Percentiles rank a stretch among this genome's conserved stretches.
Evolutionary conservation across 2,888 invertebrate species (phyloP).

Genomic region (Loripinus fragilis): DNA sequence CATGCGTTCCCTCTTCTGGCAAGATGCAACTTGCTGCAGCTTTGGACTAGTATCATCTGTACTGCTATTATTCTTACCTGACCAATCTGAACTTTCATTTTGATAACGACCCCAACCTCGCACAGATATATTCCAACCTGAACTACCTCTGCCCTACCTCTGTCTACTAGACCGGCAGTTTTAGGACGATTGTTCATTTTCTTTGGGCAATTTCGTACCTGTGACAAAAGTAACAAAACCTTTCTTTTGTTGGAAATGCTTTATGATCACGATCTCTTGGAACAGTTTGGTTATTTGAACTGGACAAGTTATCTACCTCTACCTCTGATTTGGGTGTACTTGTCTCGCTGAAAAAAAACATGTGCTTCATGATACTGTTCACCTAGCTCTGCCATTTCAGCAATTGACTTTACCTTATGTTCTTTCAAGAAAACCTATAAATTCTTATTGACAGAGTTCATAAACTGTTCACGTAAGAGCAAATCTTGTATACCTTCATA

Average conservation of each 20-base stretch:
- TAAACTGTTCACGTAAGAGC: slow-evolving; percentile 18
- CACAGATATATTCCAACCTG: background rate
- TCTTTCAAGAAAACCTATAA: slow-evolving; percentile 15
- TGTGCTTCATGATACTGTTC: slow-evolving; percentile 41
- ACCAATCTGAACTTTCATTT: background rate
- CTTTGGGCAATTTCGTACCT: background rate
- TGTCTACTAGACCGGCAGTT: background rate
- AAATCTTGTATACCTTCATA: slow-evolving; percentile 19
- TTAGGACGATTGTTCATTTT: background rate
- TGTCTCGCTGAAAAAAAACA: background rate
- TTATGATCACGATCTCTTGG: background rate
- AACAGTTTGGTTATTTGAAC: background rate
- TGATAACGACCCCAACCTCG: background rate
- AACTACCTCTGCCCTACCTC: background rate
- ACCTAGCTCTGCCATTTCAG: slow-evolving; percentile 17
- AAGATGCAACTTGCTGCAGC: background rate
- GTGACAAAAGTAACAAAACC: background rate
- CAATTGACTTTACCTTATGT: slow-evolving; percentile 18
- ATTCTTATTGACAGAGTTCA: background rate
- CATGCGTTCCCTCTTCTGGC: background rate
- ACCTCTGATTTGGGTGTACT: background rate
- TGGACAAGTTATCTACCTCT: background rate
- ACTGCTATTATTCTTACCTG: too few species aligned
- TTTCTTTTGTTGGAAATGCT: background rate
- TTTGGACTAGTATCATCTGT: background rate